phyloP scores from a whole-genome alignment of 2,888 invertebrate species.

The Argynnis bischoffii region DNA sequence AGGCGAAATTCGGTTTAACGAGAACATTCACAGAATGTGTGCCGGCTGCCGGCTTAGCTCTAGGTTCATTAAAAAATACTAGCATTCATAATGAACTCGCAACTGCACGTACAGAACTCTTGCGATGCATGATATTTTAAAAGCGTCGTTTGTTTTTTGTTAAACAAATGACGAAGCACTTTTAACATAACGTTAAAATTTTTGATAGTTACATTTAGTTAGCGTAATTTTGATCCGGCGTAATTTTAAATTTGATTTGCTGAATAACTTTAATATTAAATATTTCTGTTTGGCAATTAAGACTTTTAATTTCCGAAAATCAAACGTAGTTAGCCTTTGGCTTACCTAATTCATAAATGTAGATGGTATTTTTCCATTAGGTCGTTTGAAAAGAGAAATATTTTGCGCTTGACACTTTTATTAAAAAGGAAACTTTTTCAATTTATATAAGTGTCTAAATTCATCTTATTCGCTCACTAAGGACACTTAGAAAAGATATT shows the following conservation, averaged over 20 bases:
- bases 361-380: no score
- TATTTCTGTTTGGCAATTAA: no score
- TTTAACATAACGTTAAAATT: neutral
- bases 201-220: no score
- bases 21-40: constrained; percentile 26
- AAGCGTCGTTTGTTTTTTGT: constrained; percentile 3
- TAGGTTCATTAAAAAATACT: constrained; percentile 34
- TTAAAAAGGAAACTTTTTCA: constrained; percentile 4
- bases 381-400: no score
- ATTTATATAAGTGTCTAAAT: neutral
- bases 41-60: constrained; percentile 13
- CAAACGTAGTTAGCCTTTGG: no score
- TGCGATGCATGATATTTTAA: constrained; percentile 21
- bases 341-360: no score
- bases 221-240: no score
- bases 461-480: neutral
- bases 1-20: constrained; percentile 28
- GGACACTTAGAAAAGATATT: no score
- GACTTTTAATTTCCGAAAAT: no score
- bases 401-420: neutral
- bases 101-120: constrained; percentile 15
- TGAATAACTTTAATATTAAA: no score
- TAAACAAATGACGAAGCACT: neutral
- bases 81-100: constrained; percentile 29
- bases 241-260: no score